Evolutionary conservation across 1,140 invertebrate genomes (phyloP).

Genomic region (Oedothorax gibbosus): DNA sequence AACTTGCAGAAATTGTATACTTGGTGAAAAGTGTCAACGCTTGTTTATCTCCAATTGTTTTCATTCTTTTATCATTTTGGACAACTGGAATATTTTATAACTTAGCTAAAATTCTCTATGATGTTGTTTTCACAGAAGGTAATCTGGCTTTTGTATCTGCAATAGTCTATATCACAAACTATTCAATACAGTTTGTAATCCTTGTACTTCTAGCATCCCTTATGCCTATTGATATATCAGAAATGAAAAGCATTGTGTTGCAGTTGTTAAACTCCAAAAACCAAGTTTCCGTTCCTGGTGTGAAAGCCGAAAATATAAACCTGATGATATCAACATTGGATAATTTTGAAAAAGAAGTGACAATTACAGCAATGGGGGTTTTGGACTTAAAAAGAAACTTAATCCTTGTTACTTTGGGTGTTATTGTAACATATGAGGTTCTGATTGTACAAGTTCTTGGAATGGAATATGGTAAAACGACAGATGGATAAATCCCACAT

Average conservation of each 20-base stretch:
- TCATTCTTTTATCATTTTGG: background rate
- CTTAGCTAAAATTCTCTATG: background rate
- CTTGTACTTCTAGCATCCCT: background rate
- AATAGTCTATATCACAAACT: background rate
- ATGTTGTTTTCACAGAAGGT: background rate
- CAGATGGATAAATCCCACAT: no score
- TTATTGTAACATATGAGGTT: background rate
- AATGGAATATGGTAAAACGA: background rate
- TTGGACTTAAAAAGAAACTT: background rate
- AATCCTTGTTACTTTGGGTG: background rate
- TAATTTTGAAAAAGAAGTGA: background rate
- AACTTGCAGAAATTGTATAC: background rate
- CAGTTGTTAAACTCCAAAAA: background rate
- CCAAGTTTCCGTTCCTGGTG: background rate
- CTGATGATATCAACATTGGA: background rate
- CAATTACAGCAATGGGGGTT: background rate
- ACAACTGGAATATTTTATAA: constrained; percentile 4
- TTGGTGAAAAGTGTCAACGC: background rate
- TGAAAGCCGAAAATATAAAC: background rate
- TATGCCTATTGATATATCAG: background rate
- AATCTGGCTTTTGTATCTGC: background rate
- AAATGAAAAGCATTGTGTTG: background rate
- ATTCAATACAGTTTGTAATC: background rate
- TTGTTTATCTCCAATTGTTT: background rate
- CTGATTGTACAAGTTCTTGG: background rate